Evolutionary conservation across 1,140 invertebrate genomes (phyloP).

Genomic region (Cardiocondyla obscurior): DNA sequence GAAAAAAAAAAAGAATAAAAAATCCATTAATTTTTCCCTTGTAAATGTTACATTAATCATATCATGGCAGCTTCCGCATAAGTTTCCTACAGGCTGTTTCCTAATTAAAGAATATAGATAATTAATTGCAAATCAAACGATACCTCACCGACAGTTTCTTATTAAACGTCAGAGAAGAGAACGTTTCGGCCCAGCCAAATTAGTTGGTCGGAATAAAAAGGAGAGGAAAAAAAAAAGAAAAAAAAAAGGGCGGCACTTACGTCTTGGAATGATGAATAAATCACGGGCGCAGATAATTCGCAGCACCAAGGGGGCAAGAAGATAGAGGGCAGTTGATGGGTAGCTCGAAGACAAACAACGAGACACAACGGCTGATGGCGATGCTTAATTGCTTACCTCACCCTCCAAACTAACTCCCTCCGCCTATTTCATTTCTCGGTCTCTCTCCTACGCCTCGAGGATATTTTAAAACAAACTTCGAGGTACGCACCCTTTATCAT

Average conservation of each 20-base stretch:
- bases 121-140: slow-evolving; percentile 37
- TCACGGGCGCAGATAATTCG: slow-evolving; percentile 67
- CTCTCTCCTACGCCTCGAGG: slow-evolving; percentile 60
- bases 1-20: background rate
- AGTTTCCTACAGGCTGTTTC: background rate
- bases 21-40: background rate
- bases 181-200: slow-evolving; percentile 40
- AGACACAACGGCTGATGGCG: slow-evolving; percentile 79
- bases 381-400: slow-evolving; percentile 77
- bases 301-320: slow-evolving; percentile 59
- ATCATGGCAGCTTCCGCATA: background rate
- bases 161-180: slow-evolving; percentile 36
- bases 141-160: slow-evolving; percentile 16
- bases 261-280: slow-evolving; percentile 76
- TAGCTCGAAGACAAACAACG: slow-evolving; percentile 79
- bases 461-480: slow-evolving; percentile 73
- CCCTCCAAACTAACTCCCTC: slow-evolving; percentile 49
- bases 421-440: slow-evolving; percentile 54
- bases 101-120: background rate
- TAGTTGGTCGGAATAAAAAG: slow-evolving; percentile 49
- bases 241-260: slow-evolving; percentile 63
- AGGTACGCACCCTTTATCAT: slow-evolving; percentile 69
- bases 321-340: slow-evolving; percentile 75
- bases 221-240: slow-evolving; percentile 60
- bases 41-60: background rate